Evolutionary conservation across 2,888 invertebrate species (phyloP), one percentile per base, ranked within the genome.

Genomic region (Volucella zonaria): DNA sequence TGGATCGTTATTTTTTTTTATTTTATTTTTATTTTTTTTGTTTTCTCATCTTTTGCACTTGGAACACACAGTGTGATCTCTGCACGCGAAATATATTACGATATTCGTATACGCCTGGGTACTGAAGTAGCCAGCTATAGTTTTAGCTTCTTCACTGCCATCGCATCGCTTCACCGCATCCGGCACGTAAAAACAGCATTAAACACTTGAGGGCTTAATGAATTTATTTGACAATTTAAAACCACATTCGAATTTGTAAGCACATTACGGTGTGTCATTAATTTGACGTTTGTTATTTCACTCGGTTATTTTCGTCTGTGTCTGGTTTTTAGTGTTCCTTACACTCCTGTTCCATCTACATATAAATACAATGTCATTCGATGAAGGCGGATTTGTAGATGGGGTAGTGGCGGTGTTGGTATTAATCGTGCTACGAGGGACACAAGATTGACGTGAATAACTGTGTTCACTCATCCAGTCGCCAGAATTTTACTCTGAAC

Each of bases 221-320:
- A 85, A 85, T 85, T 85, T 85, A 86, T 86, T 86, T 86, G 85
- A 86, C 85, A 86, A 82, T 82, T 82, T 82, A 86, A 83, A 83
- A 83, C 83, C 83, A 75, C 83, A 75, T 83, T 83, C 83, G 79
- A 83, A 83, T 79, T 83, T 83, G 83, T 83, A 83, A 83, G 83
- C 83, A 83, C 79, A 83, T 83, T 79, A 83, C 75, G 79, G 75
- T 66, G 75, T 83, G 80, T 79, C 83, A 79, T 83, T 83, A 79
- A 79, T 83, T 83, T 79, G 83, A 83, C 83, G 75, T 83, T 75
- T 83, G 83, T 83, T 83, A 83, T 79, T 82, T 82, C 71, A 77
- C 43, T 77, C 71, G 77, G 71, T 67, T 82, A 82, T 82, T 77
- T 77, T 67, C 56, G 82, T 74, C 73, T 74, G 62, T 71, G 54